Evolutionary conservation across 2,113 vertebrate genomes (phyloP).

Genomic region (Parus major): DNA sequence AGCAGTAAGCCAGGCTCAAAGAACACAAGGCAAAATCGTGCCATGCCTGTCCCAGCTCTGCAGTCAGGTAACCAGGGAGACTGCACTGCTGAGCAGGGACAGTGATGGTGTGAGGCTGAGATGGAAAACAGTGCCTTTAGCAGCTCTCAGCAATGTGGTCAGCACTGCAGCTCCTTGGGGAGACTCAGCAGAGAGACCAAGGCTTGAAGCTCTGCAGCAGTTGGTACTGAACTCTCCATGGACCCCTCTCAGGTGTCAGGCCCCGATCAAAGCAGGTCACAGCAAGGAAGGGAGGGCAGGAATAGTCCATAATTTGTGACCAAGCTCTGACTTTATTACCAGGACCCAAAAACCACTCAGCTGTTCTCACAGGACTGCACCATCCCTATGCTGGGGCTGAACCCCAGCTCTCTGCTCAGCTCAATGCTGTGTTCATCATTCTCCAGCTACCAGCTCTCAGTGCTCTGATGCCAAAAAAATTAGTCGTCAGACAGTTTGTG

Average conservation of each 20-base stretch:
- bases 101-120: not conserved
- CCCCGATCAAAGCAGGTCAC: not conserved
- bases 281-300: not conserved
- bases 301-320: not conserved
- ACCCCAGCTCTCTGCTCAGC: not conserved
- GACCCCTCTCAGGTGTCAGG: not conserved
- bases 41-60: not conserved
- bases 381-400: not conserved
- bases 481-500: not conserved
- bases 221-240: fast-evolving
- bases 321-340: not conserved
- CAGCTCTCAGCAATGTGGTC: not conserved
- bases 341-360: not conserved
- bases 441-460: not conserved
- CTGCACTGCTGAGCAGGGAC: not conserved
- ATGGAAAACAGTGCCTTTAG: not conserved
- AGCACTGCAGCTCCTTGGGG: not conserved
- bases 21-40: not conserved
- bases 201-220: not conserved
- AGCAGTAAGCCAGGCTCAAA: not conserved
- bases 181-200: not conserved
- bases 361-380: not conserved
- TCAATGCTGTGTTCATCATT: not conserved
- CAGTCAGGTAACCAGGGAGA: not conserved
- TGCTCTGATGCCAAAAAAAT: not conserved